Evolutionary conservation across 2,797 vertebrate genomes (phyloP).

Genomic region (Lateolabrax maculatus): DNA sequence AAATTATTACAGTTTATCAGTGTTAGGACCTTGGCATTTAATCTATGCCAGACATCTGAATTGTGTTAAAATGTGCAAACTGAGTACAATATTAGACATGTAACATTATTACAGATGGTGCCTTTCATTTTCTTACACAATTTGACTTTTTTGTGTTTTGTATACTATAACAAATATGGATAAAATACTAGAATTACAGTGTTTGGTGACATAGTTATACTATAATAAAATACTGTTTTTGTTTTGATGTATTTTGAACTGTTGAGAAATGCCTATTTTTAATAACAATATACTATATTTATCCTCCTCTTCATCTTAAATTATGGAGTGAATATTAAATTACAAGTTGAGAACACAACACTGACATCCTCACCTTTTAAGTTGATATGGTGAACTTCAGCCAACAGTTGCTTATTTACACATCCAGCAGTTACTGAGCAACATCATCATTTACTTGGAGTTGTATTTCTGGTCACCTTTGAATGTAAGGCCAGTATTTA

Average conservation of each 20-base stretch:
- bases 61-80: slow-evolving; percentile 10
- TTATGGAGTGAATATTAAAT: background rate
- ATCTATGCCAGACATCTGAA: slow-evolving; percentile 14
- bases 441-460: background rate
- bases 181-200: too few species aligned
- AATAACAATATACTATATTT: background rate
- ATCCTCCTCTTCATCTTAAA: slow-evolving; percentile 1
- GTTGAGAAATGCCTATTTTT: background rate
- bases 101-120: background rate
- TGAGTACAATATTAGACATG: background rate
- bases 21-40: slow-evolving; percentile 21
- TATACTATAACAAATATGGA: slow-evolving; percentile 1
- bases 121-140: background rate
- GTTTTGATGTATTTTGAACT: background rate
- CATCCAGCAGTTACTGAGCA: background rate
- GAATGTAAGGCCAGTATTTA: background rate
- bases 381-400: background rate
- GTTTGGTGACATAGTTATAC: too few species aligned
- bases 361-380: background rate
- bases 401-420: background rate
- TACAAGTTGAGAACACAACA: slow-evolving; percentile 8
- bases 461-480: background rate
- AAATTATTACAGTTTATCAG: slow-evolving; percentile 54
- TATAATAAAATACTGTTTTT: slow-evolving; percentile 4
- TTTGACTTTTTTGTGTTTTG: slow-evolving; percentile 12